Conservation (phyloP, 2,797 vertebrate species). For the Microctenopoma stevenorrisi region DNA sequence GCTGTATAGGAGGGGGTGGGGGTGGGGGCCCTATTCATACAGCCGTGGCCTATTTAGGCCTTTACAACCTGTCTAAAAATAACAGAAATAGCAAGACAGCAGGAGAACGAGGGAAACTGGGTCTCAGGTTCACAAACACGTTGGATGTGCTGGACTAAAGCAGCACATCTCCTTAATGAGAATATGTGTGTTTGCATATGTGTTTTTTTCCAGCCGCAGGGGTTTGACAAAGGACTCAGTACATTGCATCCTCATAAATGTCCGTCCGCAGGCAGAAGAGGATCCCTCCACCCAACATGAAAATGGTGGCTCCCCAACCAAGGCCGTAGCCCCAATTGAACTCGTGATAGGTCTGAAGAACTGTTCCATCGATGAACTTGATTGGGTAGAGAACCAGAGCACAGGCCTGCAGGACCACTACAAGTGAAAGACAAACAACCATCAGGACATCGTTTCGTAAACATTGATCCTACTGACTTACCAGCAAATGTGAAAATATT, state of each 20-base stretch:
- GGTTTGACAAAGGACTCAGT: constrained; percentile 63
- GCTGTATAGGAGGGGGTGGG: constrained; percentile 5
- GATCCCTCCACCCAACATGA: constrained; percentile 87
- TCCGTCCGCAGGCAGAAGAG: constrained; percentile 88
- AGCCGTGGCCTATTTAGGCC: constrained; percentile 66
- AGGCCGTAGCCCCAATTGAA: constrained; percentile 91
- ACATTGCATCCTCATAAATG: constrained; percentile 84
- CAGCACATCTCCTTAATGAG: constrained; percentile 32
- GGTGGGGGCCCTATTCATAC: constrained; percentile 52
- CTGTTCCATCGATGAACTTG: constrained; percentile 86
- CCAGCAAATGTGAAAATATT: neutral
- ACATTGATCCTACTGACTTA: neutral
- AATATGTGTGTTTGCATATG: constrained; percentile 21
- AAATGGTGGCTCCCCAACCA: constrained; percentile 88
- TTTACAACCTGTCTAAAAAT: constrained; percentile 71
- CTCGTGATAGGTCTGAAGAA: constrained; percentile 86
- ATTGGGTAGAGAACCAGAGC: constrained; percentile 89
- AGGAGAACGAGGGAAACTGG: constrained; percentile 28
- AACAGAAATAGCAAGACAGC: constrained; percentile 55
- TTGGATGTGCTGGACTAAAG: constrained; percentile 34
- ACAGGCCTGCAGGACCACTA: constrained; percentile 88
- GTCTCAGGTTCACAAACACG: constrained; percentile 35
- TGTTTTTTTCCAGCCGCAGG: constrained; percentile 20
- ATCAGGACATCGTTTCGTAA: neutral
- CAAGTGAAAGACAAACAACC: constrained; percentile 27